A percentile compares a stretch with the other conserved stretches of the same genome.
phyloP scores from a whole-genome alignment of 2,797 vertebrate species.

The Presbytis comata region DNA sequence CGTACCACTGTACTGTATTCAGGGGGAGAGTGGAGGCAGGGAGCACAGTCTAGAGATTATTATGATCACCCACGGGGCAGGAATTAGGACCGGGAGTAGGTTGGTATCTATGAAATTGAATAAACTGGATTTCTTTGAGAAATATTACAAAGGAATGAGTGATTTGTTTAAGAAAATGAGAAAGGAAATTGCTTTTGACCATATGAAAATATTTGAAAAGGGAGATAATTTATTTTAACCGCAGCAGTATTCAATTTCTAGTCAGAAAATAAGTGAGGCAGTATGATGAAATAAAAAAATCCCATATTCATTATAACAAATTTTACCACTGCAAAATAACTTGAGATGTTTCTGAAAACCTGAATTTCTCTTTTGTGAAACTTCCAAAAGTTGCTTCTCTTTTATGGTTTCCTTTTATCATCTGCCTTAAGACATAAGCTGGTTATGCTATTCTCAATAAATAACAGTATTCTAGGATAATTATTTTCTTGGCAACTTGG shows the following conservation, averaged over 20 bases:
- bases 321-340: conserved; percentile 22
- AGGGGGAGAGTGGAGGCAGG: not conserved
- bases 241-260: conserved; percentile 42
- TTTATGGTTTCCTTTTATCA: conserved; percentile 31
- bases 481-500: not conserved
- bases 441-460: conserved; percentile 31
- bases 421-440: not conserved
- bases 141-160: conserved; percentile 21
- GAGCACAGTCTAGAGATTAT: not conserved
- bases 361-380: conserved; percentile 14
- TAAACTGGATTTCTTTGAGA: not conserved
- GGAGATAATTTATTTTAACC: conserved; percentile 12
- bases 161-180: conserved; percentile 49
- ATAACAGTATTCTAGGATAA: not conserved
- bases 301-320: not conserved
- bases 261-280: conserved; percentile 27
- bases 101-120: not conserved
- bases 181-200: conserved; percentile 30
- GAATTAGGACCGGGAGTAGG: not conserved
- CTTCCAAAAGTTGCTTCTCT: conserved; percentile 10
- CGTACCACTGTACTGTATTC: not conserved
- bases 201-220: conserved; percentile 44
- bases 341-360: not conserved
- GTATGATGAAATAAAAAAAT: not conserved
- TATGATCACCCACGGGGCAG: not conserved